Evolutionary conservation across 2,888 invertebrate species (phyloP).

Genomic region (Harpagoxenus sublaevis): DNA sequence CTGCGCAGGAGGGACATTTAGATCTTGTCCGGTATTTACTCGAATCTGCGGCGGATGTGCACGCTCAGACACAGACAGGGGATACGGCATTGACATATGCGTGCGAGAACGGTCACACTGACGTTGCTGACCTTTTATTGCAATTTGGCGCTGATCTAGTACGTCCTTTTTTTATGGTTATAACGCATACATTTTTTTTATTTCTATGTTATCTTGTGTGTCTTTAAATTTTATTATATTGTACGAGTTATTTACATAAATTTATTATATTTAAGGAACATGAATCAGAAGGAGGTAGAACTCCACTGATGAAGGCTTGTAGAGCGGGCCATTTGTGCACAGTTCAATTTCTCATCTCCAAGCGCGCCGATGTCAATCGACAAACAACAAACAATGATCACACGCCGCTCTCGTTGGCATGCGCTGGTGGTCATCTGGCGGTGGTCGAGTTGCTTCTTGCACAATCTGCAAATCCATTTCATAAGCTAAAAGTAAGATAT

Average conservation of each 20-base stretch:
- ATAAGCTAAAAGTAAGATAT: slow-evolving; percentile 93
- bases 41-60: slow-evolving; percentile 95
- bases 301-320: slow-evolving; percentile 99
- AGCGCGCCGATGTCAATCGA: slow-evolving; percentile 94
- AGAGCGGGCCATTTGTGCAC: slow-evolving; percentile 98
- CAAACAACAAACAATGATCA: slow-evolving; percentile 98
- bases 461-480: slow-evolving; percentile 97
- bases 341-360: slow-evolving; percentile 97
- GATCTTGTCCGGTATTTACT: slow-evolving; percentile 96
- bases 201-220: background rate
- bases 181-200: slow-evolving; percentile 9
- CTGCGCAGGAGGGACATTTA: slow-evolving; percentile 98
- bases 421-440: slow-evolving; percentile 97
- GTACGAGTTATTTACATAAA: background rate
- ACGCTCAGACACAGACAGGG: slow-evolving; percentile 97
- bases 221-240: background rate
- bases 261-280: slow-evolving; percentile 90
- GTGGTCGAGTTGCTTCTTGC: slow-evolving; percentile 97
- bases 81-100: slow-evolving; percentile 99
- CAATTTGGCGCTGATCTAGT: slow-evolving; percentile 96
- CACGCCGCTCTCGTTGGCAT: slow-evolving; percentile 98
- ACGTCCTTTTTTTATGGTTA: slow-evolving; percentile 73
- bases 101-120: slow-evolving; percentile 99
- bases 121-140: slow-evolving; percentile 97
- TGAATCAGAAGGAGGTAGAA: slow-evolving; percentile 98